Conservation (phyloP, 2,113 vertebrate genomes). For the Erythrocercus mccallii region DNA sequence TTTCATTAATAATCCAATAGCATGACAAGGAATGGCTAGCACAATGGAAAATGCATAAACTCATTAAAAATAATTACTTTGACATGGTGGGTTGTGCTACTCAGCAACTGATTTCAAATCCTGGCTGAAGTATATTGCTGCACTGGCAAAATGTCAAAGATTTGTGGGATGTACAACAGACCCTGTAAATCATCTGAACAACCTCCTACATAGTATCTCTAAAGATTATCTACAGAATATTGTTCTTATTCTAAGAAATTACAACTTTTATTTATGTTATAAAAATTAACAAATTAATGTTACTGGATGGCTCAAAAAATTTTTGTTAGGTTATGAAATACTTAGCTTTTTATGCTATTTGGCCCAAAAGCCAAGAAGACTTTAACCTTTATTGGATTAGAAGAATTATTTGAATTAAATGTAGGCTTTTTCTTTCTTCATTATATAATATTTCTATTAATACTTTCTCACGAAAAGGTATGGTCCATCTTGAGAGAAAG, state of each 20-base stretch:
- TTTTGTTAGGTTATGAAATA: background rate
- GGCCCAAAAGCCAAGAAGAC: background rate
- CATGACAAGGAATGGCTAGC: background rate
- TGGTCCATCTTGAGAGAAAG: background rate
- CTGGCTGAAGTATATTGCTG: background rate
- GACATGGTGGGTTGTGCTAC: background rate
- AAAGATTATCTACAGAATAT: background rate
- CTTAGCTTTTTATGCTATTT: background rate
- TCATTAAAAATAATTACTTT: background rate
- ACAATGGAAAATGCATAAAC: background rate
- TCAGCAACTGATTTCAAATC: background rate
- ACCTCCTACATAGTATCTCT: background rate
- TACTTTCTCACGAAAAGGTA: background rate
- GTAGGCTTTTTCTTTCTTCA: background rate
- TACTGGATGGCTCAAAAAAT: background rate
- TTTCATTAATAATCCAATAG: slow-evolving; percentile 16
- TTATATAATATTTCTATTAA: background rate
- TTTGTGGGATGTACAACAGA: background rate
- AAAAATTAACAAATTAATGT: background rate
- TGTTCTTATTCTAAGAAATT: background rate
- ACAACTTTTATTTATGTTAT: background rate
- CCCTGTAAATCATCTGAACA: background rate
- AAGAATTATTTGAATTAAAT: background rate
- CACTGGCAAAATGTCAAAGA: background rate
- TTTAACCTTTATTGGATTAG: background rate